Evolutionary conservation across 2,113 vertebrate species (phyloP), one percentile per base, ranked within the genome.

Genomic region (Pleuronectes platessa): DNA sequence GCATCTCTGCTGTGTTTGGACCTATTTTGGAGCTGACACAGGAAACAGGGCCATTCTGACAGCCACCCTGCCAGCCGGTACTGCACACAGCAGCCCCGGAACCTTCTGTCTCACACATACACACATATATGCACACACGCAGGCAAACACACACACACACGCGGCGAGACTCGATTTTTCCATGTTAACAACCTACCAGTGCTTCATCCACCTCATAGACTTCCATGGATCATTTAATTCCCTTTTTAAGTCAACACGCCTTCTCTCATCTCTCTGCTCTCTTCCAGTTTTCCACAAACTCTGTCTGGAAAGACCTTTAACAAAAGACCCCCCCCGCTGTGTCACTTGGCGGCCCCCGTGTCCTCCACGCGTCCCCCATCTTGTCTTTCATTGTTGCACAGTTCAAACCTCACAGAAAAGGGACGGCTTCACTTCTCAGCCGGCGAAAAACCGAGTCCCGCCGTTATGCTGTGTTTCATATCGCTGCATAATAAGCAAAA

Each of bases 11-110:
- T 94, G 92, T 86, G 92, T 93, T 91, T 91, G 93, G 92, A 92
- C 93, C 93, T 94, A 93, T 94, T 95, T 95, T 95, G 89, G 90
- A 92, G 92, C 92, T 92, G 89, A 92, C 89, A 90, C 92, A 94
- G 94, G 92, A 95, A 94, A 95, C 89, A 92, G 93, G 93, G 93
- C 92, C 93, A 93, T 93, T 92, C 89, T 91, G 91, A 91, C 87
- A 90, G 87, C 85, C 87, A 89, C 91, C 89, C 91, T 89, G 90
- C 90, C 92, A 93, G 90, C 91, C 86, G 78, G 90, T 91, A 85
- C 83, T 82, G 88, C 90, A 92, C 87, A 92, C 90, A 92, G 86
- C 89, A 90, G 91, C 87, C 86, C 88, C 83, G 63, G 90, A 92
- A 93, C 89, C 88, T 91, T 92, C 89, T 92, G 91, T 89, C 64